Conservation (phyloP, 92 coral and sea anemone genomes). For the Porites lobata region DNA sequence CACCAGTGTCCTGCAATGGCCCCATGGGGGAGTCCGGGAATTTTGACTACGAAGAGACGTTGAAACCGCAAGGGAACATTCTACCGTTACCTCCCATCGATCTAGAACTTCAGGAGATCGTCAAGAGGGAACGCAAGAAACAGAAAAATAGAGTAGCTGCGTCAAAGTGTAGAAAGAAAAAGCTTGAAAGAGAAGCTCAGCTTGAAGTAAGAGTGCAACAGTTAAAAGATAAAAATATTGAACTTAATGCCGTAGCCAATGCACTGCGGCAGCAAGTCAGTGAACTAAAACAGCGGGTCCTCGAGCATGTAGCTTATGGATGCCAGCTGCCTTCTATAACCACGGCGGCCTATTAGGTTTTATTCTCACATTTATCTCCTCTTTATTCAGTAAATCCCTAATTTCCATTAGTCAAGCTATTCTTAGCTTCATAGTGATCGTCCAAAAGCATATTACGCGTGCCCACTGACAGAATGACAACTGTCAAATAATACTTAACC, state of each 20-base stretch:
- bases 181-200: conserved; percentile 98
- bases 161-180: conserved; percentile 96
- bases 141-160: conserved; percentile 99
- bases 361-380: neutral
- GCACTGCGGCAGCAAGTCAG: conserved; percentile 90
- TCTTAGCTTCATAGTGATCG: neutral
- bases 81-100: conserved; percentile 95
- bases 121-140: conserved; percentile 95
- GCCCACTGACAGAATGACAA: neutral
- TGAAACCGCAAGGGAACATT: conserved; percentile 51
- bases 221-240: conserved; percentile 94
- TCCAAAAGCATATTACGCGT: neutral
- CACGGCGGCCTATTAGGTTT: conserved; percentile 66
- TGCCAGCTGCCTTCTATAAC: conserved; percentile 94
- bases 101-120: conserved; percentile 95
- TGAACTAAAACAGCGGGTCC: conserved; percentile 92
- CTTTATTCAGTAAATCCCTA: neutral
- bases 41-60: conserved; percentile 60
- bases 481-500: neutral
- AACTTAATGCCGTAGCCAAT: conserved; percentile 92
- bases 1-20: neutral
- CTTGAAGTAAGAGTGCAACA: conserved; percentile 96
- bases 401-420: neutral
- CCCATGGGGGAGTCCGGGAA: conserved; percentile 40
- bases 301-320: conserved; percentile 97